phyloP scores from a whole-genome alignment of 2,797 vertebrate species.

The Arnoldichthys spilopterus region DNA sequence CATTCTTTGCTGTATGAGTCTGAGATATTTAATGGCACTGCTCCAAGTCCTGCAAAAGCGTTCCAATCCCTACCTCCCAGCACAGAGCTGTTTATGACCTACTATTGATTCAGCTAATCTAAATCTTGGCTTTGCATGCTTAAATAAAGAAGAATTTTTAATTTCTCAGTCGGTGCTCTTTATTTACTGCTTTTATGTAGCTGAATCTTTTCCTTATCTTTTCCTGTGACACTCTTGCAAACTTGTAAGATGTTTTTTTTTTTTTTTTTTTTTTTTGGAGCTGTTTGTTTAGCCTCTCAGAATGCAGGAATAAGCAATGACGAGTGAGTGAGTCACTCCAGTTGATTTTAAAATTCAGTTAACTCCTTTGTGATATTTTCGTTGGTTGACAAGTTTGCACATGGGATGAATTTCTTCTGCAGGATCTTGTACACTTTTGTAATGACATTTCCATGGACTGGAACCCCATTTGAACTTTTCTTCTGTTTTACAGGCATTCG shows the following conservation, averaged over 20 bases:
- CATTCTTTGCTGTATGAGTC: neutral
- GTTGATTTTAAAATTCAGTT: neutral
- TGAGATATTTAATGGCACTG: neutral
- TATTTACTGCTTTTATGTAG: too few species aligned
- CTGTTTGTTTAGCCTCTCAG: neutral
- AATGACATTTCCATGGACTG: neutral
- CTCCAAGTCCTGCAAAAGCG: constrained; percentile 16
- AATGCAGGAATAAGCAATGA: neutral
- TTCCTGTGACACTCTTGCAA: too few species aligned
- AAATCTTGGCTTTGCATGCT: neutral
- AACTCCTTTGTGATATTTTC: too few species aligned
- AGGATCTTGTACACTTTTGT: neutral
- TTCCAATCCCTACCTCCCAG: constrained; percentile 7
- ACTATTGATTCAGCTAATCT: neutral
- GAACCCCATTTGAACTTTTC: neutral
- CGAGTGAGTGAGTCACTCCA: neutral
- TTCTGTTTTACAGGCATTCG: constrained; percentile 74
- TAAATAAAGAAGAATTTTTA: neutral
- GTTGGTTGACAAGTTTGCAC: neutral
- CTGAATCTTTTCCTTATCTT: neutral
- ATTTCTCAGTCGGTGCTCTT: neutral
- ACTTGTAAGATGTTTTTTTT: too few species aligned
- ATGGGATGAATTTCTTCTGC: neutral
- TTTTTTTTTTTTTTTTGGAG: too few species aligned
- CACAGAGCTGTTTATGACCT: constrained; percentile 1